phyloP scores from a whole-genome alignment of 2,888 invertebrate species.

The Piscicola geometra region DNA sequence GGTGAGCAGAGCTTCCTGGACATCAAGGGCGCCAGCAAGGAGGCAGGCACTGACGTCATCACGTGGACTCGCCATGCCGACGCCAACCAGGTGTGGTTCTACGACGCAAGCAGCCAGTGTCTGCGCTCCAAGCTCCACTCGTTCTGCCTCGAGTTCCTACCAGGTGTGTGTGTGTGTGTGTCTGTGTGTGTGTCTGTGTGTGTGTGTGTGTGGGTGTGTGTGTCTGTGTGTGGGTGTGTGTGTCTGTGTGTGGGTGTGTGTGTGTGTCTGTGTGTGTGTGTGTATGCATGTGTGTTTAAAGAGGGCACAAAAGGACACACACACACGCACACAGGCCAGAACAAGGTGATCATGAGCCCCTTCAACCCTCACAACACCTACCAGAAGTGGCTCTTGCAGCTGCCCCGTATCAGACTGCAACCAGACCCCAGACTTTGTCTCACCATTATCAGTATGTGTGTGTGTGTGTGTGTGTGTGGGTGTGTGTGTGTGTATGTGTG shows the following conservation, averaged over 20 bases:
- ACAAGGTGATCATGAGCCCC: not conserved
- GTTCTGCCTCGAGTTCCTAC: constrained; percentile 35
- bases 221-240: constrained; percentile 13
- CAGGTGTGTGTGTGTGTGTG: not conserved
- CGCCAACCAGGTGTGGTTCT: constrained; percentile 34
- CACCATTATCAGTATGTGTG: not conserved
- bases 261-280: too few relatives aligned
- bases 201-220: not conserved
- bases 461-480: too few relatives aligned
- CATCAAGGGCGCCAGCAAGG: constrained; percentile 3
- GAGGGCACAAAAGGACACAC: too few relatives aligned
- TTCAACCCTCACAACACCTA: not conserved
- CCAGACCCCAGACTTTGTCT: not conserved
- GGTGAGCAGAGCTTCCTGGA: not conserved
- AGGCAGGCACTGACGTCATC: not conserved
- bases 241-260: too few relatives aligned
- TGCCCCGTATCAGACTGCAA: not conserved
- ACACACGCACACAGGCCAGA: not conserved
- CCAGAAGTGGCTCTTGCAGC: not conserved
- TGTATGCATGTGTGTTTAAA: too few relatives aligned
- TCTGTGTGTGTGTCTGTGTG: not conserved
- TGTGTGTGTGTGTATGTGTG: too few relatives aligned
- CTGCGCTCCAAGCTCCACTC: constrained; percentile 35
- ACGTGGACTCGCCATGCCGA: constrained; percentile 1
- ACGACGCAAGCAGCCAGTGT: constrained; percentile 35